Evolutionary conservation across 2,113 vertebrate species (phyloP).

Genomic region (Macrotis lagotis): DNA sequence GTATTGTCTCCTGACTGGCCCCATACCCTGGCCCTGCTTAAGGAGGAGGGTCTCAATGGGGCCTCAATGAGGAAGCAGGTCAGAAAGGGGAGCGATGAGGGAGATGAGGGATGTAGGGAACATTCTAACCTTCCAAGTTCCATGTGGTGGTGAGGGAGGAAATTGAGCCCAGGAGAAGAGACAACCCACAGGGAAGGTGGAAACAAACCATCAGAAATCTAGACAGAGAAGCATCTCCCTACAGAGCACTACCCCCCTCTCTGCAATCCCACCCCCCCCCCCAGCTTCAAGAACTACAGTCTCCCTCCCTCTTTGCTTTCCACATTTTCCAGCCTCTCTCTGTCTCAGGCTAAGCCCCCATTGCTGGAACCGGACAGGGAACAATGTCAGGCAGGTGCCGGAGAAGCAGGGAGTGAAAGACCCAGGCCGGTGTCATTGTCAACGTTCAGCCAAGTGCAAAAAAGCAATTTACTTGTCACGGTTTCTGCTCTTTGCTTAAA

Average conservation of each 20-base stretch:
- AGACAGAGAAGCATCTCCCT: neutral
- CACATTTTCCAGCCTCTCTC: neutral
- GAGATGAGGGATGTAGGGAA: neutral
- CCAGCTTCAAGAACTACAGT: neutral
- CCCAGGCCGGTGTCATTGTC: conserved; percentile 75
- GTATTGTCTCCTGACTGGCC: neutral
- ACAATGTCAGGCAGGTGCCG: conserved; percentile 77
- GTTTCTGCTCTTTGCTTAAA: conserved; percentile 73
- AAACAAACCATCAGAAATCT: neutral
- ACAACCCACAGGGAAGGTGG: neutral
- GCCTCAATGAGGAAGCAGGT: neutral
- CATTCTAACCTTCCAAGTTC: conserved; percentile 30
- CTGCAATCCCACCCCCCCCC: neutral
- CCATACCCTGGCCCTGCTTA: neutral
- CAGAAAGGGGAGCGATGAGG: neutral
- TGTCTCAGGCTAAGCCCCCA: neutral
- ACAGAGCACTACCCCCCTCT: neutral
- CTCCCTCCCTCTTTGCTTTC: neutral
- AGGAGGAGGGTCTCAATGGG: neutral
- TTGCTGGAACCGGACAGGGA: neutral
- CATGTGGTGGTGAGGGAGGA: neutral
- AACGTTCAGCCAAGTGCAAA: conserved; percentile 79
- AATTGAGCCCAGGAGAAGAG: conserved; percentile 14
- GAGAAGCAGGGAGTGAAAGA: conserved; percentile 64
- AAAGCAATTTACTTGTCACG: conserved; percentile 81